Evolutionary conservation across 2,113 vertebrate genomes (phyloP).

Genomic region (Myxocyprinus asiaticus): DNA sequence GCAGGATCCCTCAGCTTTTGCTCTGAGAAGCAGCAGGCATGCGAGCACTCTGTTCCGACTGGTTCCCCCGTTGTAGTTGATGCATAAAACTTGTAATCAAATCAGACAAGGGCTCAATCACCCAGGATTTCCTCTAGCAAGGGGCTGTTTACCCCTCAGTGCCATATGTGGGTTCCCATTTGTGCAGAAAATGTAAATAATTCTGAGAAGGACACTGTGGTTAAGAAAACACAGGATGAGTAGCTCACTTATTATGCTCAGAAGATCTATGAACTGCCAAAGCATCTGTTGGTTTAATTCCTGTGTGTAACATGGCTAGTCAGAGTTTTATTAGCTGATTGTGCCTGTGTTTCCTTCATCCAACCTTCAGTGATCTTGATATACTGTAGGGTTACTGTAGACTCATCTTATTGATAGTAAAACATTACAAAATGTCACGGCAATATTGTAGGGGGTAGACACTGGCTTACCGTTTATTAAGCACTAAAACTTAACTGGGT

Average conservation of each 20-base stretch:
- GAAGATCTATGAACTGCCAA: constrained; percentile 29
- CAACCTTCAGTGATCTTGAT: not conserved
- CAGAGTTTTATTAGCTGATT: constrained; percentile 18
- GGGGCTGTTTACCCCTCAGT: constrained; percentile 50
- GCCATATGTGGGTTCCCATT: constrained; percentile 54
- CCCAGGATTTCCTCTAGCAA: constrained; percentile 42
- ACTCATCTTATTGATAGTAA: not conserved
- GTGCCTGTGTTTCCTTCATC: constrained; percentile 13
- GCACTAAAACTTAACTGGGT: too few relatives aligned
- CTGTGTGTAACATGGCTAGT: constrained; percentile 30
- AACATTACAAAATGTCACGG: too few relatives aligned
- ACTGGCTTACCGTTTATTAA: too few relatives aligned
- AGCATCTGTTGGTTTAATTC: constrained; percentile 39
- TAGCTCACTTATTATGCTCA: constrained; percentile 37
- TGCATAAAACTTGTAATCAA: constrained; percentile 62
- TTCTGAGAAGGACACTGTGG: constrained; percentile 41
- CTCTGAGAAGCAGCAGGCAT: constrained; percentile 22
- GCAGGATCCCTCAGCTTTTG: constrained; percentile 46
- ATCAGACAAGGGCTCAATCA: constrained; percentile 60
- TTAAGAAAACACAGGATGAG: constrained; percentile 37
- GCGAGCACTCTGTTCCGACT: constrained; percentile 16
- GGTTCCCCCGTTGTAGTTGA: constrained; percentile 49
- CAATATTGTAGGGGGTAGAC: too few relatives aligned
- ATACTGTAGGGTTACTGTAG: not conserved
- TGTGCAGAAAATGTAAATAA: constrained; percentile 57